Evolutionary conservation across 2,113 vertebrate species (phyloP).

Genomic region (Phalacrocorax pelagicus): DNA sequence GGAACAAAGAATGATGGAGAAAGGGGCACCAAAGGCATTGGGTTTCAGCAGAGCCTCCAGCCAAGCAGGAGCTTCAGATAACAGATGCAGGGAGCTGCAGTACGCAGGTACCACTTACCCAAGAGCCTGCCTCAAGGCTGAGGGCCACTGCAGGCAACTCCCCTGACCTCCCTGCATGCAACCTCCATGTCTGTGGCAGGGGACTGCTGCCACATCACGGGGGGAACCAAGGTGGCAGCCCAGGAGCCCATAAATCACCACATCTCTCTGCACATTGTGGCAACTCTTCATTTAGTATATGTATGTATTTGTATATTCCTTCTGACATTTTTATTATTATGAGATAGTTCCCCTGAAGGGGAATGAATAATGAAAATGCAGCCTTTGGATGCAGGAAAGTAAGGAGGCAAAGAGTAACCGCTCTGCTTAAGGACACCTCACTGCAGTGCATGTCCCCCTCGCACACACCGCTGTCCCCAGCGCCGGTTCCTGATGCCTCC

Average conservation of each 20-base stretch:
- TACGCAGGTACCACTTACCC: not conserved
- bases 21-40: not conserved
- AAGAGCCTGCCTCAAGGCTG: not conserved
- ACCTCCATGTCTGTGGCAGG: rapidly evolving
- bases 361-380: slow-evolving; percentile 83
- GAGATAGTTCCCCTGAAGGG: slow-evolving; percentile 72
- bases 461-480: not conserved
- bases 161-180: not conserved
- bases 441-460: not conserved
- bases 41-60: not conserved
- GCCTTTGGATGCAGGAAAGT: slow-evolving; percentile 59
- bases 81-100: rapidly evolving
- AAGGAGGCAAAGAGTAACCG: slow-evolving; percentile 34
- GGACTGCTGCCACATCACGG: rapidly evolving
- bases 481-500: rapidly evolving
- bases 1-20: not conserved
- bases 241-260: slow-evolving; percentile 74
- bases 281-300: slow-evolving; percentile 72
- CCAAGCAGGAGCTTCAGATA: not conserved
- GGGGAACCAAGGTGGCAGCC: not conserved
- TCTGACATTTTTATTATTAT: slow-evolving; percentile 86
- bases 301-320: slow-evolving; percentile 80
- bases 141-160: rapidly evolving
- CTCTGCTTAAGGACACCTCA: not conserved
- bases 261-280: slow-evolving; percentile 59